Percentiles rank a stretch among this genome's conserved stretches.
Conservation (phyloP, 2,888 invertebrate genomes). For the Eupelmus urozonus region DNA sequence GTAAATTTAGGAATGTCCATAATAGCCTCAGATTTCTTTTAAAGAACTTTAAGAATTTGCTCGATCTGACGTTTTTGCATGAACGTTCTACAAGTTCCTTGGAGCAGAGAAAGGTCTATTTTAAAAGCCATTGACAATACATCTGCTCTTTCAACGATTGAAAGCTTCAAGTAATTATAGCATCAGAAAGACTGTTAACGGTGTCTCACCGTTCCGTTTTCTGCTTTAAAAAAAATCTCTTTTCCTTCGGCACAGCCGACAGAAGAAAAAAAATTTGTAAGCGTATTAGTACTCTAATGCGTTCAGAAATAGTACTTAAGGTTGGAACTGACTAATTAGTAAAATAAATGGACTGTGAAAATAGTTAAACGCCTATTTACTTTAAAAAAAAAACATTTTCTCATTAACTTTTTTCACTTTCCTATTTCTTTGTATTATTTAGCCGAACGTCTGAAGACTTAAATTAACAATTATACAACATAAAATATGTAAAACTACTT, state of each 20-base stretch:
- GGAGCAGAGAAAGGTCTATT: slow-evolving; percentile 33
- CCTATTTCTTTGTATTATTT: no score
- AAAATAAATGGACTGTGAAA: no score
- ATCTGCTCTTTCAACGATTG: slow-evolving; percentile 36
- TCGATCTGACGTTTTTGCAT: neutral
- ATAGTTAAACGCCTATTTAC: no score
- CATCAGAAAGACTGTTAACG: neutral
- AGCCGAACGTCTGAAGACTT: no score
- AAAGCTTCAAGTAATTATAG: slow-evolving; percentile 33
- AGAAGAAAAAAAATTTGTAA: neutral
- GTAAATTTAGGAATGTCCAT: no score
- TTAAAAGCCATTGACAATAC: slow-evolving; percentile 40
- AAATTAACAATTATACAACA: no score
- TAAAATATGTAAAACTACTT: no score
- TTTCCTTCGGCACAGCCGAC: neutral
- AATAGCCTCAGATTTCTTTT: no score
- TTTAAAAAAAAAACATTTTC: no score
- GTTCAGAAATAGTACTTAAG: neutral
- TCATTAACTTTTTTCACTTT: no score
- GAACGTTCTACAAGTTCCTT: slow-evolving; percentile 5
- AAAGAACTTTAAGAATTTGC: no score
- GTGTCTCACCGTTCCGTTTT: neutral
- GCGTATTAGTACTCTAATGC: neutral
- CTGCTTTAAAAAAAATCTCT: neutral
- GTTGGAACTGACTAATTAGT: no score